A percentile compares a stretch with the other conserved stretches of the same genome.
phyloP scores from a whole-genome alignment of 2,113 vertebrate genomes.

The Pelodiscus sinensis region DNA sequence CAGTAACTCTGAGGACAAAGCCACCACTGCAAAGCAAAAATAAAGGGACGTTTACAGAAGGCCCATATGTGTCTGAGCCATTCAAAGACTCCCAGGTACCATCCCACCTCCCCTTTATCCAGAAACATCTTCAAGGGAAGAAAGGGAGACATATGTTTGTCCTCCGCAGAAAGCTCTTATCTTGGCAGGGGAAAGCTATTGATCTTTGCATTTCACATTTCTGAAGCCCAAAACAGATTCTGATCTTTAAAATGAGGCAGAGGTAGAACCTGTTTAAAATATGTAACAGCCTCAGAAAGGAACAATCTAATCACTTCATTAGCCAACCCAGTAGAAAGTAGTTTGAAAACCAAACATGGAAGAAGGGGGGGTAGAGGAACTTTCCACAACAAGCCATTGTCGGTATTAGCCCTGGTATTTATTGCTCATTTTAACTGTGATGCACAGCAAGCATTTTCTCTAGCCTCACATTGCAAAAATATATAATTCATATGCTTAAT shows the following conservation, averaged over 20 bases:
- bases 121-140: constrained; percentile 57
- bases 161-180: constrained; percentile 55
- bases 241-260: constrained; percentile 59
- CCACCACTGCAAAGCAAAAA: constrained; percentile 12
- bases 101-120: constrained; percentile 46
- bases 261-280: constrained; percentile 73
- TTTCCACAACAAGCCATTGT: constrained; percentile 60
- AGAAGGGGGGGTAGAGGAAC: constrained; percentile 39
- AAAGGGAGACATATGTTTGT: constrained; percentile 61
- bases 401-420: constrained; percentile 76
- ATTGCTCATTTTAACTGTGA: constrained; percentile 77
- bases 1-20: accelerated
- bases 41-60: constrained; percentile 16
- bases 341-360: constrained; percentile 70
- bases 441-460: constrained; percentile 75
- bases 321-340: constrained; percentile 67
- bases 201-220: constrained; percentile 64
- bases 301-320: constrained; percentile 71
- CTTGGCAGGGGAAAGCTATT: constrained; percentile 61
- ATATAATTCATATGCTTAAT: constrained; percentile 80
- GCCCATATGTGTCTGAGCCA: constrained; percentile 5
- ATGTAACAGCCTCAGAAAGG: constrained; percentile 65
- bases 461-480: constrained; percentile 66
- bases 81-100: constrained; percentile 29
- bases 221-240: constrained; percentile 57